Base-by-base conservation (phyloP, 2,888 invertebrate species). In the Cheilosia grossa region DNA sequence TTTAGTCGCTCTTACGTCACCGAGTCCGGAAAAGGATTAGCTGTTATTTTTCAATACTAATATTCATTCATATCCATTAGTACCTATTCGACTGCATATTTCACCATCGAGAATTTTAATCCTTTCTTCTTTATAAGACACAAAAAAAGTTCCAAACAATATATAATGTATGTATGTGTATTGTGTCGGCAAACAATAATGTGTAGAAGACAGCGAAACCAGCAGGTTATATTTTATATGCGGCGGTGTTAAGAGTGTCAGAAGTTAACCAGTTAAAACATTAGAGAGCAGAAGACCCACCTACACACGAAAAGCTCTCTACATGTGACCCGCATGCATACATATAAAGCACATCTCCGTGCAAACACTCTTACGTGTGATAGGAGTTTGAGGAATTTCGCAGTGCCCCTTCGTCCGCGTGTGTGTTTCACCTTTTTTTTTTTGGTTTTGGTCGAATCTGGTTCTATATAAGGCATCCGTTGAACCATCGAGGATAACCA, bases 401-500 rank as follows among this genome's bases (percentile, higher is more conserved):
- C 59, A 58, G 54, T 59, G 27, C 30, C 47, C 49, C 72, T 40
- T 44, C 44, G 56, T 56, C 37, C 49, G 63, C 67, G 63, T 69
- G 58, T 53, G 72, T 54, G 56, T 61, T 61, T 58, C 42, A 70
- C 69, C 70, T 69, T 49, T 21, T 64, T 82, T 33, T 24, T 54
- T 6, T 42, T 33, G 49, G 47, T 21, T 53, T 30, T 59, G 54
- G 59, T 33, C 63, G 58, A 64, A 53, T 17, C 51, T 59, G 64
- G 56, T 27, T 63, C 77, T 81, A 85, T 85, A 85, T 85, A 85
- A 85, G 85, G 77, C 72, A 74, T 72, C 72, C 77, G 61, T 63
- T 70, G 40, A 24, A 77, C 75, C 56, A 75, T 67, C 61, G 75
- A 81, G 85, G 80, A 85, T 77, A 85, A 77, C 80, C 85, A 85